Evolutionary conservation across 1,140 invertebrate genomes (phyloP).

Genomic region (Brachionus rotundiformis): DNA sequence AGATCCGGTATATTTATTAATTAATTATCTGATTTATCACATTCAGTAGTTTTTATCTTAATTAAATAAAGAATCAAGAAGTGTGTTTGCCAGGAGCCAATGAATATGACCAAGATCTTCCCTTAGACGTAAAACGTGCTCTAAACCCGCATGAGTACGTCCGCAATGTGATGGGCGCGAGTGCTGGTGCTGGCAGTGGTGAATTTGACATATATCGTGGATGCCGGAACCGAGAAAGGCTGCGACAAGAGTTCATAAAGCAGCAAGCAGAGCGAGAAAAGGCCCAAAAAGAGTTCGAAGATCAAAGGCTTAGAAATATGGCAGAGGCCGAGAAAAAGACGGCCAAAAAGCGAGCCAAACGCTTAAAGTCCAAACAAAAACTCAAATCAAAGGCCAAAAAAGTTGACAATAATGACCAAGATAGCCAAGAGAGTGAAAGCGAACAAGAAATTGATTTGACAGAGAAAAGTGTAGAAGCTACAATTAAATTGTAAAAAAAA

Average conservation of each 20-base stretch:
- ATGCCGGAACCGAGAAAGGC: conserved; percentile 87
- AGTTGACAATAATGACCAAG: neutral
- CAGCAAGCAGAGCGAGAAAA: conserved; percentile 68
- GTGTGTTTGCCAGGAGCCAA: conserved; percentile 80
- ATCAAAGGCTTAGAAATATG: conserved; percentile 79
- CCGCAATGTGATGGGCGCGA: conserved; percentile 92
- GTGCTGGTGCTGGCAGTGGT: conserved; percentile 94
- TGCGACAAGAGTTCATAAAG: conserved; percentile 76
- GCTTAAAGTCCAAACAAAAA: conserved; percentile 54
- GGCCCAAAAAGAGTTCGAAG: conserved; percentile 77
- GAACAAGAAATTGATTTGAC: conserved; percentile 28
- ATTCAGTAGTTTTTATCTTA: too few species aligned
- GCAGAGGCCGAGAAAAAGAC: conserved; percentile 71
- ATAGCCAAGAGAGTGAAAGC: neutral
- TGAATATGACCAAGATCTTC: conserved; percentile 74
- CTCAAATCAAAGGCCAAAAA: neutral
- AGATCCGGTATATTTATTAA: too few species aligned
- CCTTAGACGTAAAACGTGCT: conserved; percentile 57
- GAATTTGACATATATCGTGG: conserved; percentile 98
- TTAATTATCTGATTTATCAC: too few species aligned
- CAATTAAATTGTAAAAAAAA: neutral
- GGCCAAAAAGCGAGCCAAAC: conserved; percentile 63
- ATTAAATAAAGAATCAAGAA: conserved; percentile 73
- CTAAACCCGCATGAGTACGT: conserved; percentile 82
- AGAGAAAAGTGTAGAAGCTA: conserved; percentile 8